Conservation (phyloP, 2,797 vertebrate species). For the Acrocephalus scirpaceus region DNA sequence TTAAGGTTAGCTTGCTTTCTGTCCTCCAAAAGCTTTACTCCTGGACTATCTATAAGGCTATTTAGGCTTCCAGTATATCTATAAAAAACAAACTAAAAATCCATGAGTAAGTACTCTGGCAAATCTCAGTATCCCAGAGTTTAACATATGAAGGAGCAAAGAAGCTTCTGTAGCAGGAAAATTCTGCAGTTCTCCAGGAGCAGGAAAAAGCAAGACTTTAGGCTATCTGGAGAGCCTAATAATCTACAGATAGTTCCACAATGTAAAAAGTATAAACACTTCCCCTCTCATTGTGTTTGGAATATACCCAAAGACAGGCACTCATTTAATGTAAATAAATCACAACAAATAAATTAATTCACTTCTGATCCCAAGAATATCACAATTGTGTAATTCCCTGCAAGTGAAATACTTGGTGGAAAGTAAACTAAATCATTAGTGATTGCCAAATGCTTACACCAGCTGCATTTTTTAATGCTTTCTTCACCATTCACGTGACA, state of each 20-base stretch:
- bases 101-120: neutral
- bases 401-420: neutral
- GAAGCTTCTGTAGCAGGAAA: neutral
- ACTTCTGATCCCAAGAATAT: neutral
- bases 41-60: neutral
- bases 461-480: neutral
- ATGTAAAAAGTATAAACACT: neutral
- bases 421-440: neutral
- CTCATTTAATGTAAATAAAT: neutral
- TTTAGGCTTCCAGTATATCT: neutral
- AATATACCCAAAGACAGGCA: neutral
- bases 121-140: neutral
- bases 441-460: neutral
- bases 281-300: neutral
- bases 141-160: neutral
- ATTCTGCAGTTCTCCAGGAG: neutral
- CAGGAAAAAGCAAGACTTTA: neutral
- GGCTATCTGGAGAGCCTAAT: neutral
- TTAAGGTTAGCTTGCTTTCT: neutral
- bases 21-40: neutral
- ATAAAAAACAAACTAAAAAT: neutral
- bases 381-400: neutral
- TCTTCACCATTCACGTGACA: neutral
- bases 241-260: neutral
- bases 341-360: neutral